These are phyloP conservation scores for Gymnorhina tibicen DNA, from an alignment of 2,113 vertebrate genomes.

Conservation along the genomic window DNA sequence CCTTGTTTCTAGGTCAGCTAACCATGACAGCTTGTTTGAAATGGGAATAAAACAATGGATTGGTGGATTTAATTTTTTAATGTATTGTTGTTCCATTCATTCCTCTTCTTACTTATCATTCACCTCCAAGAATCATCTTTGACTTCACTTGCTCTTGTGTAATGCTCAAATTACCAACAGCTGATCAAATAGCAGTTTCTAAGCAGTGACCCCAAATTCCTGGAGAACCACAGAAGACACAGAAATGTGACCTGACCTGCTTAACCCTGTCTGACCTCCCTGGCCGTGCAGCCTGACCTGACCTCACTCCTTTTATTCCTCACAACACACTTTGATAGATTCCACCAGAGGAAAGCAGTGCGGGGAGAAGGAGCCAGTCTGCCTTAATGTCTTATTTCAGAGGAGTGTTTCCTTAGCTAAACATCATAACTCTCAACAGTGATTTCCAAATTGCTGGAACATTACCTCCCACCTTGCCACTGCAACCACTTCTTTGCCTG, in stretches of 20 bases:
- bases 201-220: conserved; percentile 49
- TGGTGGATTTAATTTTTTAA: neutral
- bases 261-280: conserved; percentile 64
- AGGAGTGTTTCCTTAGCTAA: conserved; percentile 36
- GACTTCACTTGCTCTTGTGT: conserved; percentile 66
- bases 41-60: neutral
- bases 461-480: conserved; percentile 24
- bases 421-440: neutral
- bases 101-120: conserved; percentile 15
- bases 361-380: neutral
- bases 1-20: conserved; percentile 1
- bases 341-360: neutral
- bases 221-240: conserved; percentile 51
- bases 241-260: conserved; percentile 62
- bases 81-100: neutral
- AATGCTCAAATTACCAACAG: conserved; percentile 74
- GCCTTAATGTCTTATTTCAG: conserved; percentile 38
- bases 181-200: conserved; percentile 73
- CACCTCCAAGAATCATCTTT: conserved; percentile 60
- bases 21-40: neutral
- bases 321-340: conserved; percentile 25
- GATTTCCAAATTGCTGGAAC: conserved; percentile 49
- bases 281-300: neutral
- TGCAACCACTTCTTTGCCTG: neutral
- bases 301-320: conserved; percentile 37